Percentiles rank a stretch among this genome's conserved stretches.
Evolutionary conservation across 2,888 invertebrate genomes (phyloP).

Genomic region (Drosophila kuntzei): DNA sequence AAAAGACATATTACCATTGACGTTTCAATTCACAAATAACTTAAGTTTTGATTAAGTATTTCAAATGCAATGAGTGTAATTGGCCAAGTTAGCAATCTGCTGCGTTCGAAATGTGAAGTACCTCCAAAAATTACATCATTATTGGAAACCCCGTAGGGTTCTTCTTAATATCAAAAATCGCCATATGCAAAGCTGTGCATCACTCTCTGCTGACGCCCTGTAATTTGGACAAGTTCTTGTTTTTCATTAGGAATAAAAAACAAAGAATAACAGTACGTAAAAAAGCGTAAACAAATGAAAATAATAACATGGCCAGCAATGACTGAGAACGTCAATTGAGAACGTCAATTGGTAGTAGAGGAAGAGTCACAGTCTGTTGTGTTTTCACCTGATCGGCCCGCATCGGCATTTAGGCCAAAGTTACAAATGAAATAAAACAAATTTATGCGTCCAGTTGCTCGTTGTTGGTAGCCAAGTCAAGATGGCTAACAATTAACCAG

Average conservation of each 20-base stretch:
- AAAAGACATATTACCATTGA: neutral
- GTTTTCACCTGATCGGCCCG: conserved; percentile 84
- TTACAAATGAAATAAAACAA: conserved; percentile 64
- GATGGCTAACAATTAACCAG: conserved; percentile 59
- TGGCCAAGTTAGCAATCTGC: neutral
- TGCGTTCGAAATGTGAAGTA: neutral
- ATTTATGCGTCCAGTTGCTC: conserved; percentile 70
- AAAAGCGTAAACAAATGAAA: conserved; percentile 50
- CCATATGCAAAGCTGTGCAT: neutral
- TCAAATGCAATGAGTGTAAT: neutral
- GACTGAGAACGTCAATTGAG: conserved; percentile 21
- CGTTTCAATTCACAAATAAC: neutral
- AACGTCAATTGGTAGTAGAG: conserved; percentile 21
- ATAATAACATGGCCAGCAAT: conserved; percentile 49
- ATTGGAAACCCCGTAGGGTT: neutral
- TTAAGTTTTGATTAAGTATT: neutral
- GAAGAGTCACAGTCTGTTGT: conserved; percentile 20
- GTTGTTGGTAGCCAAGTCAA: conserved; percentile 49
- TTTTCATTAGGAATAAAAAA: conserved; percentile 3
- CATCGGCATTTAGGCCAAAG: conserved; percentile 74
- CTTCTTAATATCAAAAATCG: neutral
- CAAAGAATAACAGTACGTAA: conserved; percentile 16
- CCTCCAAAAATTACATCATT: conserved; percentile 4
- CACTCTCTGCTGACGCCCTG: neutral
- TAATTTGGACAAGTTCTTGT: conserved; percentile 4